Percentiles rank a stretch among this genome's conserved stretches.
Conservation (phyloP, 2,113 vertebrate species). For the Austrofundulus limnaeus region DNA sequence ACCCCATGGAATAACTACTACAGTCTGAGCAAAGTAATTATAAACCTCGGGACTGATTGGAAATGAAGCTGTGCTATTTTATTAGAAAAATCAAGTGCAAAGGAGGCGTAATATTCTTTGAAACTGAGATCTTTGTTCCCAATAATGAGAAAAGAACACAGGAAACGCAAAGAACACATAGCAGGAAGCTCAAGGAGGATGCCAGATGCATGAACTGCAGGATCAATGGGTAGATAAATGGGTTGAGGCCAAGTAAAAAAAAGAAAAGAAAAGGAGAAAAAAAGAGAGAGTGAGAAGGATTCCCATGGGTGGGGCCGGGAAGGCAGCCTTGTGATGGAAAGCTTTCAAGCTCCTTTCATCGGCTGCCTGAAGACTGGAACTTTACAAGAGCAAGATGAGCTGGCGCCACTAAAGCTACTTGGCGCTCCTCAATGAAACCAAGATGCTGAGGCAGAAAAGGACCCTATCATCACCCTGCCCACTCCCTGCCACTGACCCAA, state of each 20-base stretch:
- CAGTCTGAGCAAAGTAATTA: constrained; percentile 33
- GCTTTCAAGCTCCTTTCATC: constrained; percentile 77
- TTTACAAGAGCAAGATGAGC: constrained; percentile 78
- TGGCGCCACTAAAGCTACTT: constrained; percentile 70
- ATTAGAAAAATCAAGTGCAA: constrained; percentile 52
- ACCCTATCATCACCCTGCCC: constrained; percentile 50
- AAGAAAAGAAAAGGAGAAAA: constrained; percentile 10
- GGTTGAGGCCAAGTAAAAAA: constrained; percentile 44
- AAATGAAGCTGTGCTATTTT: constrained; percentile 32
- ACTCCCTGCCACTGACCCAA: constrained; percentile 34
- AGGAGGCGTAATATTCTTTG: constrained; percentile 53
- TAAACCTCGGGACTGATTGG: constrained; percentile 42
- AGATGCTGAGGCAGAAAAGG: constrained; percentile 58
- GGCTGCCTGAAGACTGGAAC: constrained; percentile 73
- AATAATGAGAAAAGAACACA: constrained; percentile 28
- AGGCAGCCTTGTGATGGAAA: constrained; percentile 70
- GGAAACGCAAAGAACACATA: constrained; percentile 54
- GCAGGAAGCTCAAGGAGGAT: constrained; percentile 50
- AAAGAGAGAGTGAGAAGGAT: constrained; percentile 59
- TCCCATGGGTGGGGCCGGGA: constrained; percentile 69
- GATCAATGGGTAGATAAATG: constrained; percentile 64
- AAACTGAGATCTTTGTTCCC: constrained; percentile 39
- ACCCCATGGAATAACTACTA: constrained; percentile 38
- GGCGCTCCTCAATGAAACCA: constrained; percentile 65
- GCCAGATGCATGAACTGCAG: constrained; percentile 59